Conservation (phyloP, 2,113 vertebrate species). For the Oncorhynchus kisutch region DNA sequence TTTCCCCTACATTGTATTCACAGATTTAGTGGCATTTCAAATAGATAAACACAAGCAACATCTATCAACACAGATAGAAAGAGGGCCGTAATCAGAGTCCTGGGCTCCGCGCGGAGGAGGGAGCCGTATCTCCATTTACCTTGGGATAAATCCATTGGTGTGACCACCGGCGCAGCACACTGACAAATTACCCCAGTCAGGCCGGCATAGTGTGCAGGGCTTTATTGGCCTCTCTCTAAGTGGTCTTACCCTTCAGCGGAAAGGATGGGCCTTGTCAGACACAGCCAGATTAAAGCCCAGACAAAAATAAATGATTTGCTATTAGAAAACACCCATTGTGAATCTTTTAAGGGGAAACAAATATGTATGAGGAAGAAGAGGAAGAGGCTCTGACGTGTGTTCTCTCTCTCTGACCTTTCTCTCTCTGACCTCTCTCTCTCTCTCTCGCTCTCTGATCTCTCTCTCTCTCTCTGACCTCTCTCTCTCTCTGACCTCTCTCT, state of each 20-base stretch:
- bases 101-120: slow-evolving; percentile 79
- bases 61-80: slow-evolving; percentile 90
- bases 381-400: neutral
- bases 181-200: slow-evolving; percentile 99
- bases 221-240: slow-evolving; percentile 99
- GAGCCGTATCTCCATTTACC: slow-evolving; percentile 98
- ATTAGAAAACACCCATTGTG: slow-evolving; percentile 97
- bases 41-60: slow-evolving; percentile 99
- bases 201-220: slow-evolving; percentile 80
- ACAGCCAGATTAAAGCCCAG: slow-evolving; percentile 97
- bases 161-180: slow-evolving; percentile 82
- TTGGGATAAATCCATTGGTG: slow-evolving; percentile 99
- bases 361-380: slow-evolving; percentile 75
- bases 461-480: too few species aligned
- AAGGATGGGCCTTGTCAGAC: slow-evolving; percentile 99
- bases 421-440: too few species aligned
- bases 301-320: slow-evolving; percentile 99
- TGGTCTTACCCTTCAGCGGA: slow-evolving; percentile 97
- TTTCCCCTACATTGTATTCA: slow-evolving; percentile 84
- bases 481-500: too few species aligned
- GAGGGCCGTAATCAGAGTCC: slow-evolving; percentile 97
- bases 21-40: slow-evolving; percentile 99
- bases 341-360: slow-evolving; percentile 89
- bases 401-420: neutral
- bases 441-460: too few species aligned